Evolutionary conservation across 2,888 invertebrate species (phyloP), one percentile per base, ranked within the genome.

Genomic region (Temnothorax unifasciatus): DNA sequence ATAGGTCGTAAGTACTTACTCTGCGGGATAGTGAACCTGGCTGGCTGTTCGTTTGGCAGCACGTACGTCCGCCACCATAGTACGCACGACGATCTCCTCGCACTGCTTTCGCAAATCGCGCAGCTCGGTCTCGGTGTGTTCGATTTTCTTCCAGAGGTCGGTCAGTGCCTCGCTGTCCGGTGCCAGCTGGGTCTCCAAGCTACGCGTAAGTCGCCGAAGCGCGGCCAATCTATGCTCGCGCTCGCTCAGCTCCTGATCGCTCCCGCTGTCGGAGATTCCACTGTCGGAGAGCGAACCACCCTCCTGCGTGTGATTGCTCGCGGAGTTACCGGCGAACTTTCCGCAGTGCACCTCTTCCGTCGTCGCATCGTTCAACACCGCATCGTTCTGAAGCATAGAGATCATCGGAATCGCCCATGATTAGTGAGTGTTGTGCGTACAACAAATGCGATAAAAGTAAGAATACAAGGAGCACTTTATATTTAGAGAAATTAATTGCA

Each of bases 231-330:
- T 95, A 52, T 96, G 95, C 87, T 97, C 97, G 54, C 97, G 96
- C 82, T 97, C 96, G 88, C 96, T 96, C 76, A 95, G 95, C 95
- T 94, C 97, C 87, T 97, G 97, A 95, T 95, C 96, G 92, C 96
- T 97, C 92, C 97, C 97, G 84, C 97, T 97, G 93, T 97, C 97
- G 11, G 97, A 97, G 90, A 97, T 97, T n/a, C 97, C 97, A 47
- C 97, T 97, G 95, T 97, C 97, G 0, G 97, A 97, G 85, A 97
- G 95, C n/a, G 97, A 97, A 86, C 97, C 97, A 91, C 96, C 96
- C 82, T 95, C 96, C 94, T 94, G 91, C 21, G 83, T 85, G 61
- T 92, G 88, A 84, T 90, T 91, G 88, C 91, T 92, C 76, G 93
- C 88, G 57, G 92, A 86, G 6, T 91, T 86, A 79, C 92, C 93